These are phyloP conservation scores for Drosophila anceps DNA, from an alignment of 2,888 invertebrate species.

Conservation along the genomic window DNA sequence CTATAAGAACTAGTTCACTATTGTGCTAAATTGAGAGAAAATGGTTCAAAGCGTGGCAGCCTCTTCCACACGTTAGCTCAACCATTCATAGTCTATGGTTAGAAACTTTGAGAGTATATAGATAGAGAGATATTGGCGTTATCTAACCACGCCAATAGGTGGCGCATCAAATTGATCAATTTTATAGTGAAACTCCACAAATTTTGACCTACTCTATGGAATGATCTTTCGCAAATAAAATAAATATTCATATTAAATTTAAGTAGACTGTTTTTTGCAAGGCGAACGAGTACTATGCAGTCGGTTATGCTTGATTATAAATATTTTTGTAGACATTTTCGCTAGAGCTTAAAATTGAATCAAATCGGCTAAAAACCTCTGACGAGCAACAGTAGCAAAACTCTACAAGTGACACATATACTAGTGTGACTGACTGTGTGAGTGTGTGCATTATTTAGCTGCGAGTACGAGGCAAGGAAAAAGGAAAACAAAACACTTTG, in stretches of 20 bases:
- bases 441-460: slow-evolving; percentile 58
- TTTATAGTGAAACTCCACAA: too few relatives aligned
- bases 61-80: neutral
- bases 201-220: neutral
- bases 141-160: too few relatives aligned
- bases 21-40: neutral
- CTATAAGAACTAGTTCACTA: neutral
- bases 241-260: neutral
- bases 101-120: too few relatives aligned
- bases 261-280: neutral
- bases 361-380: slow-evolving; percentile 7
- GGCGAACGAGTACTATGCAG: neutral
- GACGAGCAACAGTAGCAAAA: slow-evolving; percentile 12
- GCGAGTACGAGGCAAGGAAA: slow-evolving; percentile 13
- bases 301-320: neutral
- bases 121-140: too few relatives aligned
- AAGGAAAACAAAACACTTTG: slow-evolving; percentile 21
- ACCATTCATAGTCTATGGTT: neutral
- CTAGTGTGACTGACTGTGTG: slow-evolving; percentile 5
- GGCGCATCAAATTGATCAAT: too few relatives aligned
- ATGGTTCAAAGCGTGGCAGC: neutral
- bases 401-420: slow-evolving; percentile 22
- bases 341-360: neutral
- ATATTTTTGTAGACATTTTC: slow-evolving; percentile 4
- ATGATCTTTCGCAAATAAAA: neutral